These are phyloP conservation scores for Brenthis ino DNA, from an alignment of 2,888 invertebrate genomes.

Conservation along the genomic window DNA sequence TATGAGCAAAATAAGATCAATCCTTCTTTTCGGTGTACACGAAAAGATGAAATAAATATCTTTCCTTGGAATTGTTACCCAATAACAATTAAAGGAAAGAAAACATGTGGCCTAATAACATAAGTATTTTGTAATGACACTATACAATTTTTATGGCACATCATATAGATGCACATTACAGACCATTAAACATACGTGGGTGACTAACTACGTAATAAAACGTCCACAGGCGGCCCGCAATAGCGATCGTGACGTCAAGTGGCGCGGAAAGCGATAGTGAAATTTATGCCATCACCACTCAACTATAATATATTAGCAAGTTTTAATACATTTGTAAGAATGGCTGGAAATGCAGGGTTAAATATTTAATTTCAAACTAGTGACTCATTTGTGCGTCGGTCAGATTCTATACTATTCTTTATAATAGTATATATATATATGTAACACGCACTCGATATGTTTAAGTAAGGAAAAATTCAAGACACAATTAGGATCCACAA, in stretches of 20 bases:
- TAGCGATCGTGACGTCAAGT: slow-evolving; percentile 32
- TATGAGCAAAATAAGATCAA: no score
- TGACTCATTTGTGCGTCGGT: no score
- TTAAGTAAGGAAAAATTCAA: no score
- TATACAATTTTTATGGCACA: slow-evolving; percentile 6
- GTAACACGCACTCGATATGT: no score
- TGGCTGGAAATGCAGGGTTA: neutral
- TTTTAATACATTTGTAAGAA: neutral
- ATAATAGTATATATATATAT: no score
- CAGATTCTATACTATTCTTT: no score
- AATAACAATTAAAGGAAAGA: neutral
- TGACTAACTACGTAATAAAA: slow-evolving; percentile 31
- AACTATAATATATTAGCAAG: slow-evolving; percentile 25
- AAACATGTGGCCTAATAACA: neutral
- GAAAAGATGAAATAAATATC: no score
- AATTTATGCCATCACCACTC: slow-evolving; percentile 34
- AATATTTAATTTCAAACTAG: no score
- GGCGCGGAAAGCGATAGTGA: slow-evolving; percentile 37
- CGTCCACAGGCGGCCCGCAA: slow-evolving; percentile 28
- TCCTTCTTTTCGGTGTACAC: no score
- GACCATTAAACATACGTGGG: slow-evolving; percentile 26
- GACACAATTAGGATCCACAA: no score
- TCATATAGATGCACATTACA: slow-evolving; percentile 18
- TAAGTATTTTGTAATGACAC: neutral
- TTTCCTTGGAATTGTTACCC: neutral